Evolutionary conservation across 2,888 invertebrate species (phyloP).

Genomic region (Drosophila ustulata): DNA sequence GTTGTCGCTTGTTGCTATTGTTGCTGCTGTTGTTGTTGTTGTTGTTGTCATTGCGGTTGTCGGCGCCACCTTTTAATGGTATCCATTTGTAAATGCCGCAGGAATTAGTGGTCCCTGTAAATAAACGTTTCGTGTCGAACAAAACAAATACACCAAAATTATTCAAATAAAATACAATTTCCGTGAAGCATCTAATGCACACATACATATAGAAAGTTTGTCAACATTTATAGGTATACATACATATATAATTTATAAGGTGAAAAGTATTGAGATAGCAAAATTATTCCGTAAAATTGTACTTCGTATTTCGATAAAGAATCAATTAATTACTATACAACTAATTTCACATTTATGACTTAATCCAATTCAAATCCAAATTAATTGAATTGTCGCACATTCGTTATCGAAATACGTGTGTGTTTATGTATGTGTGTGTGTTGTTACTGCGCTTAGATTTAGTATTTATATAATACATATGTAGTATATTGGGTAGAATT

Average conservation of each 20-base stretch:
- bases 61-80: slow-evolving; percentile 88
- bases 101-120: slow-evolving; percentile 97
- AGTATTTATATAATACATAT: slow-evolving; percentile 67
- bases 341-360: background rate
- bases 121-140: slow-evolving; percentile 69
- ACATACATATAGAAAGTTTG: slow-evolving; percentile 60
- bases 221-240: slow-evolving; percentile 51
- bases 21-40: slow-evolving; percentile 49
- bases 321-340: background rate
- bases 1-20: slow-evolving; percentile 28
- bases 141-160: slow-evolving; percentile 73
- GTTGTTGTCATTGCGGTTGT: slow-evolving; percentile 78
- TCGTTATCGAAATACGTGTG: slow-evolving; percentile 60
- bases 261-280: slow-evolving; percentile 48
- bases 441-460: slow-evolving; percentile 49
- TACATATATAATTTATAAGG: slow-evolving; percentile 34
- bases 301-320: slow-evolving; percentile 34
- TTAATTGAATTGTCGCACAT: slow-evolving; percentile 21
- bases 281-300: slow-evolving; percentile 1
- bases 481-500: slow-evolving; percentile 38
- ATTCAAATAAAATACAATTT: slow-evolving; percentile 69
- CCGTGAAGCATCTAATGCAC: slow-evolving; percentile 62
- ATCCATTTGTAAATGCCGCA: slow-evolving; percentile 99
- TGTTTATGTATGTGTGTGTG: slow-evolving; percentile 14
- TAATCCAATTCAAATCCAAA: slow-evolving; percentile 17